Conservation (phyloP, 1,140 invertebrate species). For the Scaptodrosophila lebanonensis region DNA sequence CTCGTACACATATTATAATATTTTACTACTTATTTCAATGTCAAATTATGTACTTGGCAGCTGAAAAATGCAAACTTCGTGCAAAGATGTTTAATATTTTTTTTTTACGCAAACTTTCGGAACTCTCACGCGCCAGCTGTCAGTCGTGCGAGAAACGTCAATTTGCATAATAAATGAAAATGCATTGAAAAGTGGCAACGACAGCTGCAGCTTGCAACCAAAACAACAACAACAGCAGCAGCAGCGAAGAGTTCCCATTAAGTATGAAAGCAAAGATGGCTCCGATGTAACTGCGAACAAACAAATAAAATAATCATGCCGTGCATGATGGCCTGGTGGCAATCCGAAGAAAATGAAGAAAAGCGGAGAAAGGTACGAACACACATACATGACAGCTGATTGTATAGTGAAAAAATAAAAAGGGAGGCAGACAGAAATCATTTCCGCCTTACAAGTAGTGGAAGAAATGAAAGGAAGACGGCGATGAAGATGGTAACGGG, state of each 20-base stretch:
- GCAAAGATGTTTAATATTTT: too few relatives aligned
- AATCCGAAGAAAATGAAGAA: not conserved
- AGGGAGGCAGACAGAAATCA: conserved; percentile 25
- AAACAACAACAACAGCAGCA: conserved; percentile 15
- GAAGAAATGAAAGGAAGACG: not conserved
- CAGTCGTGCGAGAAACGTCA: conserved; percentile 45
- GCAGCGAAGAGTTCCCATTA: conserved; percentile 36
- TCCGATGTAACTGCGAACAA: conserved; percentile 8
- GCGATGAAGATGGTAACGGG: not conserved
- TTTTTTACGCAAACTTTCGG: too few relatives aligned
- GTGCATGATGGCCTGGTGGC: too few relatives aligned
- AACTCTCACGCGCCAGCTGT: not conserved
- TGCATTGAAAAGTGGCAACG: conserved; percentile 71
- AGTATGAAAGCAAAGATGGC: too few relatives aligned
- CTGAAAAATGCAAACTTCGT: conserved; percentile 11
- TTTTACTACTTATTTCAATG: conserved; percentile 64
- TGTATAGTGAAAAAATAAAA: too few relatives aligned
- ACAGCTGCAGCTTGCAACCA: conserved; percentile 41
- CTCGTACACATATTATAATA: conserved; percentile 6
- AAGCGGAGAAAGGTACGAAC: not conserved
- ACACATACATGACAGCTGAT: too few relatives aligned
- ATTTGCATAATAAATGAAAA: conserved; percentile 75
- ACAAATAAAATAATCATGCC: conserved; percentile 51
- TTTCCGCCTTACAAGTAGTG: conserved; percentile 21
- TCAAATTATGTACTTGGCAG: conserved; percentile 63